Evolutionary conservation across 1,140 invertebrate species (phyloP), one percentile per base, ranked within the genome.

Genomic region (Notospermus geniculatus): DNA sequence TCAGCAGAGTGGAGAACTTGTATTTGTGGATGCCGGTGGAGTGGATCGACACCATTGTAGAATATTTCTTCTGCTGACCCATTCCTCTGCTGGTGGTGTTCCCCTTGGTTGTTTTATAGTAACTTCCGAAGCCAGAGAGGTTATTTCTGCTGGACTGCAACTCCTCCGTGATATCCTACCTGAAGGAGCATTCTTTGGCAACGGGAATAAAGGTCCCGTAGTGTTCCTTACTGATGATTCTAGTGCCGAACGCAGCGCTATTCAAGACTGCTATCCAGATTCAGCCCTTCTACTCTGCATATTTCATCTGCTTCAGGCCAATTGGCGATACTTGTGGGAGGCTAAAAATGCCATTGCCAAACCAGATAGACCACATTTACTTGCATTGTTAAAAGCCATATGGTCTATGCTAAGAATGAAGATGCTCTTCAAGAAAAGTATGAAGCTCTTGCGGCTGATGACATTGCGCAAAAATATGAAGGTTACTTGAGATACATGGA

Each of bases 41-140:
- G 27, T 66, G 43, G 62, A 66, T 28, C 23, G 32, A n/a, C 43
- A 32, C 62, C 27, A 66, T 25, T 65, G 50, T 32, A 19, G 62
- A 17, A 43, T 65, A 2, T 64, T 61, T 61, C n/a, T 63, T 17
- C 56, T 60, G n/a, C 30, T 61, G 5, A 59, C 56, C 11, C 60
- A 60, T 62, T 23, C n/a, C 23, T 29, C 4, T n/a, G 32, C n/a
- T 19, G 60, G 57, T 19, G 60, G 56, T 29, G 17, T 61, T 5
- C 59, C 57, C 4, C n/a, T 63, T 19, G 59, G 57, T 9, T 53
- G 32, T 23, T 39, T 61, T 9, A 11, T 60, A 5, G 39, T 22
- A 53, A 63, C 59, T 9, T 61, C 60, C 5, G 59, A 61, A 32
- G 4, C 59, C 4, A 4, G 57, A 30, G 59, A 61, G 55, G 68